Percentiles rank a stretch among this genome's conserved stretches.
phyloP scores from a whole-genome alignment of 2,888 invertebrate species.

The Amphipoea oculea region DNA sequence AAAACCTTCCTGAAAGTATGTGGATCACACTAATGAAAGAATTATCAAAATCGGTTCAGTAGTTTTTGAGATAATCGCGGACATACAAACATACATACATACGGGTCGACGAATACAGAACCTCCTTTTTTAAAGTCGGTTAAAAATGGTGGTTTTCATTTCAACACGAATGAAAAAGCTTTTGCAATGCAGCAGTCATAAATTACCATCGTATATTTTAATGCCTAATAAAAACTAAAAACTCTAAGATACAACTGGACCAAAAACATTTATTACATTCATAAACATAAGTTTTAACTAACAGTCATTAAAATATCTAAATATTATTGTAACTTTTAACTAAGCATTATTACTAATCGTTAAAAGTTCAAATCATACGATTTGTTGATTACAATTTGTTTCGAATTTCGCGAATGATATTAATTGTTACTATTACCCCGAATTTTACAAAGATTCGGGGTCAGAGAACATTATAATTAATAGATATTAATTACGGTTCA shows the following conservation, averaged over 20 bases:
- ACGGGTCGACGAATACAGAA: no score
- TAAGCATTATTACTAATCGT: not conserved
- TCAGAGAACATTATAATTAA: not conserved
- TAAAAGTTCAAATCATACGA: conserved; percentile 12
- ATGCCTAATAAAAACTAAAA: conserved; percentile 4
- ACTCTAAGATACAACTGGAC: not conserved
- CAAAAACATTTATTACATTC: not conserved
- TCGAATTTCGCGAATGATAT: not conserved
- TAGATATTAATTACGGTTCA: no score
- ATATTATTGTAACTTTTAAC: conserved; percentile 4
- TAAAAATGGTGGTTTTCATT: not conserved
- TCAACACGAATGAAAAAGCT: not conserved
- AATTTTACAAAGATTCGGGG: not conserved
- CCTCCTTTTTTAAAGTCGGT: no score
- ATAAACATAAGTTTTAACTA: conserved; percentile 22
- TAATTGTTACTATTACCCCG: not conserved
- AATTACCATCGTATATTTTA: conserved; percentile 10
- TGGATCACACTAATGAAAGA: no score
- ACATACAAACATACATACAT: no score
- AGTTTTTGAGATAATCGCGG: no score
- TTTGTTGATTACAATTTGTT: conserved; percentile 4
- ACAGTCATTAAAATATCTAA: conserved; percentile 12
- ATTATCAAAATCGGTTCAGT: no score
- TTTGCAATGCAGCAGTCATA: not conserved
- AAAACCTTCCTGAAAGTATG: no score